A percentile compares a stretch with the other conserved stretches of the same genome.
phyloP scores from a whole-genome alignment of 2,113 vertebrate genomes.

The Paradoxurus hermaphroditus region DNA sequence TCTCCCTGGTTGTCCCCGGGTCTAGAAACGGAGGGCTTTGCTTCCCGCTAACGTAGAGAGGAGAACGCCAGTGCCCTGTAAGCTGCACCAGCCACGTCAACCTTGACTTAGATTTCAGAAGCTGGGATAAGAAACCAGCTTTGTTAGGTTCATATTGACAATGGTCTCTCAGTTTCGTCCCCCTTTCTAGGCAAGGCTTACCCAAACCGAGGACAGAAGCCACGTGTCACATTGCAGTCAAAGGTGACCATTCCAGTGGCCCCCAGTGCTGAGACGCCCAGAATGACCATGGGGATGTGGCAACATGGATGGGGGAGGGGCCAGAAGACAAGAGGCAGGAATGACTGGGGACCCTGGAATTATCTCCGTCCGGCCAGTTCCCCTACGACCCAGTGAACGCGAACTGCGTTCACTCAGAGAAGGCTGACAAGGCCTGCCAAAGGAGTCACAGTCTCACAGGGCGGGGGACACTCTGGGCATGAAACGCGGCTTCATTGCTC shows the following conservation, averaged over 20 bases:
- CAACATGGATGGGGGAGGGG: not conserved
- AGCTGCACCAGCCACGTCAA: not conserved
- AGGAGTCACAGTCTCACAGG: not conserved
- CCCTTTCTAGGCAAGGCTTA: not conserved
- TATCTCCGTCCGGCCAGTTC: not conserved
- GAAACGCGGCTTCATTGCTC: not conserved
- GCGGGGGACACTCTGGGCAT: no score
- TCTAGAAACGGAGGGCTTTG: not conserved
- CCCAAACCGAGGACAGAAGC: not conserved
- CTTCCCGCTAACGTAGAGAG: not conserved
- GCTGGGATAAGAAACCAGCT: not conserved
- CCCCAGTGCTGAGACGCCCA: not conserved
- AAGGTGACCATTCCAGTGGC: not conserved
- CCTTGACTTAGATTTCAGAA: not conserved
- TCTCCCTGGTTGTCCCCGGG: not conserved
- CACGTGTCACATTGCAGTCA: not conserved
- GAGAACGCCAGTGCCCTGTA: not conserved
- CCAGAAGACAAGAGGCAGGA: not conserved
- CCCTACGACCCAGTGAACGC: not conserved
- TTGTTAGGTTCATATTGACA: not conserved
- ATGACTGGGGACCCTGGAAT: no score
- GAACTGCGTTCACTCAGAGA: not conserved
- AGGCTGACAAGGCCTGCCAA: not conserved
- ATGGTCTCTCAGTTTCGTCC: not conserved
- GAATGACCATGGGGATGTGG: not conserved